These are phyloP conservation scores for Lophura nycthemera DNA, from an alignment of 2,113 vertebrate species.

Conservation along the genomic window DNA sequence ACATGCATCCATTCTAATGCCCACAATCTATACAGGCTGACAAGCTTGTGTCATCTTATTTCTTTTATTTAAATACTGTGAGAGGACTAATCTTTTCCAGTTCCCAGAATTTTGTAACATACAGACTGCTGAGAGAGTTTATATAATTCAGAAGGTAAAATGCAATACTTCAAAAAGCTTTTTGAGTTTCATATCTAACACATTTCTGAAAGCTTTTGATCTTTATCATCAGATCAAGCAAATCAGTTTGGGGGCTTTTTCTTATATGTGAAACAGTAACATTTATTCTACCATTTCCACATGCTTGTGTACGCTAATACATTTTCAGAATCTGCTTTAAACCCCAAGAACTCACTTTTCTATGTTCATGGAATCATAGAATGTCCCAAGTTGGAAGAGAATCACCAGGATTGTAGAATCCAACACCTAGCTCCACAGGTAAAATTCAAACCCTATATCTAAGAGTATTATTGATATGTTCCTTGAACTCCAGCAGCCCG, in stretches of 20 bases:
- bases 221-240: background rate
- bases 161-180: background rate
- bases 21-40: background rate
- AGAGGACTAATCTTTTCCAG: background rate
- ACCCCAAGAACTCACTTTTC: background rate
- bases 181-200: background rate
- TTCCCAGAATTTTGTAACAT: background rate
- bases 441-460: too few species aligned
- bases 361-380: background rate
- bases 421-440: too few species aligned
- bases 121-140: background rate
- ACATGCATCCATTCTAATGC: background rate
- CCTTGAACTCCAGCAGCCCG: too few species aligned
- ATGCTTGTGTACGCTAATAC: background rate
- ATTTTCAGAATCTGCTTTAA: background rate
- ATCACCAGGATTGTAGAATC: too few species aligned
- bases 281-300: background rate
- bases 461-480: too few species aligned
- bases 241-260: background rate
- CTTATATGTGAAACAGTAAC: background rate
- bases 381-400: too few species aligned
- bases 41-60: background rate
- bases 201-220: background rate
- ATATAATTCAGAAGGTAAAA: background rate
- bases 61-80: background rate